phyloP scores from a whole-genome alignment of 2,797 vertebrate species.

The Cuculus canorus region DNA sequence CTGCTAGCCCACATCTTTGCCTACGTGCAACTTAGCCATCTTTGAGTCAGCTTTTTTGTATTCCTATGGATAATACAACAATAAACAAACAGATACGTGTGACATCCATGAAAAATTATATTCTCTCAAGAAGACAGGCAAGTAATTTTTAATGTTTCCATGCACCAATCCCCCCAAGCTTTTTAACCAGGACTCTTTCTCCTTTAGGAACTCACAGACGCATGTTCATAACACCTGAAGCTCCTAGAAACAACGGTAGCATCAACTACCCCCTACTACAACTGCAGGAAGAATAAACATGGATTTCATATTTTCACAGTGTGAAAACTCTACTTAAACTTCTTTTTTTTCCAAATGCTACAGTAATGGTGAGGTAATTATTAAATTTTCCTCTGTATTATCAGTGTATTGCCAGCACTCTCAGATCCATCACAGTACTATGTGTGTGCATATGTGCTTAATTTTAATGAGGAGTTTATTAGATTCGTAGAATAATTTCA shows the following conservation, averaged over 20 bases:
- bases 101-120: neutral
- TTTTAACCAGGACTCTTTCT: neutral
- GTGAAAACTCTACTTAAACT: neutral
- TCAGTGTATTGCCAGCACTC: neutral
- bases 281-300: neutral
- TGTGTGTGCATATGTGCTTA: accelerated
- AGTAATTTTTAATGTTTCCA: neutral
- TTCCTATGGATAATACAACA: neutral
- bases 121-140: neutral
- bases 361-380: neutral
- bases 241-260: neutral
- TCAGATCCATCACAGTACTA: neutral
- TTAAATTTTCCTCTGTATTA: neutral
- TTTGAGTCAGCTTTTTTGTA: neutral
- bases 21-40: neutral
- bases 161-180: neutral
- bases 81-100: neutral
- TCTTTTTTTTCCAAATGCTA: neutral
- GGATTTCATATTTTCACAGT: neutral
- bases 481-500: neutral
- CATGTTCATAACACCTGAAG: neutral
- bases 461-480: neutral
- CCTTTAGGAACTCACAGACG: neutral
- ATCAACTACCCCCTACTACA: neutral
- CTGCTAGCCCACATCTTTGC: neutral